Evolutionary conservation across 2,888 invertebrate species (phyloP).

Genomic region (Colletes collaris): DNA sequence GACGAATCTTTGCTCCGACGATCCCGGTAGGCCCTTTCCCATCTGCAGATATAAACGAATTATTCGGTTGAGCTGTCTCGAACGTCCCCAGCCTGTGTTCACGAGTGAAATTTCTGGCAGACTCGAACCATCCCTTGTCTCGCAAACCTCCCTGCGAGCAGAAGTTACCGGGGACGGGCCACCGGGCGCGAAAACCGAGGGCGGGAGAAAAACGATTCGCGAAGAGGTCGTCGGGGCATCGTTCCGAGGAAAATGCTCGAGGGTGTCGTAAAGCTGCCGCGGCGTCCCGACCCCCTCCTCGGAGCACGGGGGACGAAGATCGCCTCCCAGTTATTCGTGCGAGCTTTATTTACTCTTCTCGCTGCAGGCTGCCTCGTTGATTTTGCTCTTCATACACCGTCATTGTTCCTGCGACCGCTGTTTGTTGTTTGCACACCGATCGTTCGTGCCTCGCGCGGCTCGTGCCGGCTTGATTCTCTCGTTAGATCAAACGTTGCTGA

Average conservation of each 20-base stretch:
- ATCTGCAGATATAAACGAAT: too few relatives aligned
- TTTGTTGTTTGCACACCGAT: slow-evolving; percentile 22
- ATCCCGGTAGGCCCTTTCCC: too few relatives aligned
- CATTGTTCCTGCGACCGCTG: slow-evolving; percentile 24
- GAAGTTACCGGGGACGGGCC: not conserved
- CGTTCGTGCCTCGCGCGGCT: not conserved
- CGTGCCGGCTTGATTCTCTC: not conserved
- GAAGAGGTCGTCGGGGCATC: slow-evolving; percentile 16
- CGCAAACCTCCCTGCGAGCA: not conserved
- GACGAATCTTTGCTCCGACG: too few relatives aligned
- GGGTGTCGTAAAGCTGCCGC: slow-evolving; percentile 43
- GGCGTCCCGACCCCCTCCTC: slow-evolving; percentile 2
- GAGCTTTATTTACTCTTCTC: slow-evolving; percentile 46
- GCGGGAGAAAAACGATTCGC: slow-evolving; percentile 33
- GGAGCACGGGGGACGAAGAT: not conserved
- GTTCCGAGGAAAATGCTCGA: slow-evolving; percentile 38
- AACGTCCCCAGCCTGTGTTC: too few relatives aligned
- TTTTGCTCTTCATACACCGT: slow-evolving; percentile 25
- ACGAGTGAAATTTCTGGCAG: not conserved
- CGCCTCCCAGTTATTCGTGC: slow-evolving; percentile 18
- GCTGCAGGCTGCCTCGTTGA: slow-evolving; percentile 27
- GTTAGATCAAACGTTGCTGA: slow-evolving; percentile 13
- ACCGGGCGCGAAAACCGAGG: not conserved
- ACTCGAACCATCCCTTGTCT: not conserved
- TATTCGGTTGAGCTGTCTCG: too few relatives aligned